Evolutionary conservation across 2,888 invertebrate species (phyloP).

Genomic region (Griposia aprilina): DNA sequence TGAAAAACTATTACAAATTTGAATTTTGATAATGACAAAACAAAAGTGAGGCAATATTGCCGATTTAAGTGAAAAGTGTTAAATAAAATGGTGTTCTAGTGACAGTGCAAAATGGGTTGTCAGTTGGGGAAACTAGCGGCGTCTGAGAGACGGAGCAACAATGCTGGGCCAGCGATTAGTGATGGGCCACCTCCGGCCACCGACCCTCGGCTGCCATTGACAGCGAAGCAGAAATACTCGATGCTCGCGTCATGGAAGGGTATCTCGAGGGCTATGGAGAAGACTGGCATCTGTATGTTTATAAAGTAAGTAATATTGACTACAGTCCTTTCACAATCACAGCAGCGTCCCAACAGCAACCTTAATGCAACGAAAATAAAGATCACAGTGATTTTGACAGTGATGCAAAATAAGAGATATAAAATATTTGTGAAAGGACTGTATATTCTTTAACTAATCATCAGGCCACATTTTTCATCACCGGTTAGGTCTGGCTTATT

Average conservation of each 20-base stretch:
- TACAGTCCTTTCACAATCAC: neutral
- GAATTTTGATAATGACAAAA: conserved; percentile 48
- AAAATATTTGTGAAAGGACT: neutral
- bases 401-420: no score
- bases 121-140: conserved; percentile 94
- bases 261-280: conserved; percentile 96
- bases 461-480: neutral
- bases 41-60: conserved; percentile 26
- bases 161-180: conserved; percentile 83
- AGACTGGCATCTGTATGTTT: conserved; percentile 97
- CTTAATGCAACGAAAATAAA: neutral
- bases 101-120: conserved; percentile 92
- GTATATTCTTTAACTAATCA: neutral
- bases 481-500: neutral
- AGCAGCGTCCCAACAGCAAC: neutral
- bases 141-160: conserved; percentile 87
- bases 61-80: conserved; percentile 50
- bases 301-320: conserved; percentile 93
- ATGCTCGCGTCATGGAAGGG: conserved; percentile 98
- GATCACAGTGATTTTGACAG: neutral
- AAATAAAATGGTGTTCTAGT: conserved; percentile 63
- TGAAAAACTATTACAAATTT: conserved; percentile 30
- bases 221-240: conserved; percentile 96
- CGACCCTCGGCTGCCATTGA: conserved; percentile 95
- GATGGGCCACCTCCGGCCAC: conserved; percentile 92